These are phyloP conservation scores for Teleopsis dalmanni DNA, from an alignment of 1,140 invertebrate species.

Conservation along the genomic window DNA sequence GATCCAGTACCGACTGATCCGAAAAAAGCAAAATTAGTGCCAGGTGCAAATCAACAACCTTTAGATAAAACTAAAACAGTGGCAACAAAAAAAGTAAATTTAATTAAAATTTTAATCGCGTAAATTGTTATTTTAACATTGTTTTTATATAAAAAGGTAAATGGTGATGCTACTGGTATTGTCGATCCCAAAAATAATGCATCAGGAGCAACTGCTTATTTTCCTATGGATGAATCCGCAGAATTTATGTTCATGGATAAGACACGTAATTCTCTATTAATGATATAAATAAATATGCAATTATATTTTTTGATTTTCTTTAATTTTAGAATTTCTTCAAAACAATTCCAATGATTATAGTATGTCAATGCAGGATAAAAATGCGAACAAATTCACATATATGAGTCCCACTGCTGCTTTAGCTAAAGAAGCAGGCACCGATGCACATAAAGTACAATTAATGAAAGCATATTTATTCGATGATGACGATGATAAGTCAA, in stretches of 20 bases:
- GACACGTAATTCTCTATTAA: slow-evolving; percentile 19
- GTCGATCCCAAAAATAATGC: slow-evolving; percentile 27
- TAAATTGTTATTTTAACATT: not conserved
- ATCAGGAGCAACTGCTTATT: slow-evolving; percentile 16
- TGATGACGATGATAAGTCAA: slow-evolving; percentile 24
- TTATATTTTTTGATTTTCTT: not conserved
- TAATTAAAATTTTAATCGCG: not conserved
- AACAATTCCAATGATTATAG: slow-evolving; percentile 24
- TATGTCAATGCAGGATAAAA: slow-evolving; percentile 7
- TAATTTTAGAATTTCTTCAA: slow-evolving; percentile 30
- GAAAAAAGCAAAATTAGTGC: slow-evolving; percentile 34
- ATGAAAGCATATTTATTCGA: slow-evolving; percentile 74
- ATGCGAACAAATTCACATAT: slow-evolving; percentile 3
- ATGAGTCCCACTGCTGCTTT: slow-evolving; percentile 51
- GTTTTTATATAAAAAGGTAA: slow-evolving; percentile 1
- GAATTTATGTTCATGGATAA: slow-evolving; percentile 36
- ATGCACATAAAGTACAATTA: slow-evolving; percentile 63
- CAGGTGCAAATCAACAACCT: not conserved
- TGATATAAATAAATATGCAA: not conserved
- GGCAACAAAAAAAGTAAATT: slow-evolving; percentile 21
- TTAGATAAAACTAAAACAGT: slow-evolving; percentile 27
- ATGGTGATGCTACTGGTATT: slow-evolving; percentile 27
- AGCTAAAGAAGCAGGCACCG: slow-evolving; percentile 51
- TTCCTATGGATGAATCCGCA: slow-evolving; percentile 30
- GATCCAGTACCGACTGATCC: slow-evolving; percentile 49